phyloP scores from a whole-genome alignment of 2,113 vertebrate species.

The Osmerus mordax region DNA sequence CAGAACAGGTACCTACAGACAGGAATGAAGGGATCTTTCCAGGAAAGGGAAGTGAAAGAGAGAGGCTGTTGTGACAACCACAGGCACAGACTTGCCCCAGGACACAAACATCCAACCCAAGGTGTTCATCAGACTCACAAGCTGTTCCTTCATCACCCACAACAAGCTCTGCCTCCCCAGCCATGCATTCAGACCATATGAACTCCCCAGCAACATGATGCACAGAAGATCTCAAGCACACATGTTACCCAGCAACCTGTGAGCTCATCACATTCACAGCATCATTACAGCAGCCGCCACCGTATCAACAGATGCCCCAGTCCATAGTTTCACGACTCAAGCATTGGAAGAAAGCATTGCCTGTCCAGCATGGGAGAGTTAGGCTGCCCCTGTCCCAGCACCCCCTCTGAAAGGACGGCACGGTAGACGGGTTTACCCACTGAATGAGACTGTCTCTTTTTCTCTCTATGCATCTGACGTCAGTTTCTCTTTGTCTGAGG shows the following conservation, averaged over 20 bases:
- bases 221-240: conserved; percentile 11
- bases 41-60: conserved; percentile 19
- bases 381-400: conserved; percentile 66
- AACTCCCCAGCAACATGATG: conserved; percentile 33
- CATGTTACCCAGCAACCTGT: neutral
- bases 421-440: conserved; percentile 78
- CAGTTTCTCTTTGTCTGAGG: conserved; percentile 96
- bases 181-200: conserved; percentile 51
- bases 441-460: conserved; percentile 57
- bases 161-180: conserved; percentile 39
- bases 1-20: neutral
- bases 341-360: conserved; percentile 39
- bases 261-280: conserved; percentile 9
- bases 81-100: conserved; percentile 15
- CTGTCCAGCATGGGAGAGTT: conserved; percentile 55
- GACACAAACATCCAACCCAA: conserved; percentile 28
- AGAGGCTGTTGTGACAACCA: conserved; percentile 16
- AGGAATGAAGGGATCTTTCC: conserved; percentile 22
- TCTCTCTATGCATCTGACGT: conserved; percentile 87
- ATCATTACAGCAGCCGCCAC: no score
- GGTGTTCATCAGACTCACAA: neutral
- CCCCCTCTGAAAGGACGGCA: conserved; percentile 57
- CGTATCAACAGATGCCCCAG: neutral
- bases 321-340: neutral
- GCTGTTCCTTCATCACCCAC: neutral